Evolutionary conservation across 1,140 invertebrate species (phyloP).

Genomic region (Prorops nasuta): DNA sequence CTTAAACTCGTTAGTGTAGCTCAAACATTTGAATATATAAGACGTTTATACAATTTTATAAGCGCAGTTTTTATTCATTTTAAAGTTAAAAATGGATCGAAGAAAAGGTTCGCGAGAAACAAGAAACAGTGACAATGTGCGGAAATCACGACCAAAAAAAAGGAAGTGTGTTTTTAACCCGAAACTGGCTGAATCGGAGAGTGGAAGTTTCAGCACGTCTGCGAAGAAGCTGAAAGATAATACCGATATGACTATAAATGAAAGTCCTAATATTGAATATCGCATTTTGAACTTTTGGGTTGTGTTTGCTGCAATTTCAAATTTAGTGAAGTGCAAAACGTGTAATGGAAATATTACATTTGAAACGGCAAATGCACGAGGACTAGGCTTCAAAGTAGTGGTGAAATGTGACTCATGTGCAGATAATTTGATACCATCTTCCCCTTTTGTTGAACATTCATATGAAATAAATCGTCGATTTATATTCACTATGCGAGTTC

Average conservation of each 20-base stretch:
- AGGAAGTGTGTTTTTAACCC: constrained; percentile 17
- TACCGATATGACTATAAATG: constrained; percentile 9
- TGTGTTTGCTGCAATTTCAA: constrained; percentile 1
- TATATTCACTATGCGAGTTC: background rate
- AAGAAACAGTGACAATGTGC: constrained; percentile 8
- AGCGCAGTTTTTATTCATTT: constrained; percentile 13
- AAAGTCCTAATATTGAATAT: constrained; percentile 18
- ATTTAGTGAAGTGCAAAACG: constrained; percentile 27
- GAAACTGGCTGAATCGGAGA: constrained; percentile 8
- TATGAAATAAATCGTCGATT: background rate
- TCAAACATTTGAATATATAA: no score
- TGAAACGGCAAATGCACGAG: constrained; percentile 19
- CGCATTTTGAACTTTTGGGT: constrained; percentile 24
- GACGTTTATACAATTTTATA: constrained; percentile 7
- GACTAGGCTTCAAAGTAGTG: constrained; percentile 27
- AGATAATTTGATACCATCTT: constrained; percentile 25
- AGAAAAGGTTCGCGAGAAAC: constrained; percentile 9
- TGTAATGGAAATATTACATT: constrained; percentile 28
- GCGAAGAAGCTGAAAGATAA: constrained; percentile 17
- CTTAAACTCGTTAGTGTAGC: no score
- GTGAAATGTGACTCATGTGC: constrained; percentile 26
- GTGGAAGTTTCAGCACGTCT: constrained; percentile 17
- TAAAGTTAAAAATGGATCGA: constrained; percentile 4
- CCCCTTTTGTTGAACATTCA: background rate
- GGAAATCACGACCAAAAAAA: constrained; percentile 22